These are phyloP conservation scores for Thomomys bottae DNA, from an alignment of 2,113 vertebrate genomes.

Conservation along the genomic window DNA sequence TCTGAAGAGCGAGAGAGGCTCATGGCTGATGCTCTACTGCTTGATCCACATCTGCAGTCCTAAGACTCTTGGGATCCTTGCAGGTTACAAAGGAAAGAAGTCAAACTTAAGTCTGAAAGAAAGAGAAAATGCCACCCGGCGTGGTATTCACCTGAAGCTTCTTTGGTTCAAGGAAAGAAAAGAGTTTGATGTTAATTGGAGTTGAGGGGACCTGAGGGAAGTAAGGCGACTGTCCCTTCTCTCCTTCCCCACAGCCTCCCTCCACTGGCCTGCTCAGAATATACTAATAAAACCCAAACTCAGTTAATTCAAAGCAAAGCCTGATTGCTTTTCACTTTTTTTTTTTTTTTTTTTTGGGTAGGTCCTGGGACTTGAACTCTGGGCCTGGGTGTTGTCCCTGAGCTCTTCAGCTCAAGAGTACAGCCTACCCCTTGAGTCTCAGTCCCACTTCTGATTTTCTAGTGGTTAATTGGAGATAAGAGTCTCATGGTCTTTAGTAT, in stretches of 20 bases:
- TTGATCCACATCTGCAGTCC: too few relatives aligned
- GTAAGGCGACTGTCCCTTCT: neutral
- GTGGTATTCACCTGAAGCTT: constrained; percentile 27
- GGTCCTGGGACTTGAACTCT: too few relatives aligned
- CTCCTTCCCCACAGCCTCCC: neutral
- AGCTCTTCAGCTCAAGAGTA: too few relatives aligned
- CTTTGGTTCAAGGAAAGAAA: constrained; percentile 48
- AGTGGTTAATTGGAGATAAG: too few relatives aligned
- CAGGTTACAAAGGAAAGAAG: constrained; percentile 30
- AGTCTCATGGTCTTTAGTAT: too few relatives aligned
- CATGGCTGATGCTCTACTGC: neutral
- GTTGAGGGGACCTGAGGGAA: neutral
- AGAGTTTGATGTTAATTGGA: constrained; percentile 2
- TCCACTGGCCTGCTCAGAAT: neutral
- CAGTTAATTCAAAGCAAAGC: constrained; percentile 47
- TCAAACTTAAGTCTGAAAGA: neutral
- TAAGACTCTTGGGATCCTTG: neutral
- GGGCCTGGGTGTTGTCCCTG: too few relatives aligned
- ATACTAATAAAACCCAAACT: neutral
- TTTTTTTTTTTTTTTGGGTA: too few relatives aligned
- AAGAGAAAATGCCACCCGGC: neutral
- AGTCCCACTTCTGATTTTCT: too few relatives aligned
- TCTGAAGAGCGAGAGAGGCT: neutral
- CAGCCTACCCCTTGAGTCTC: too few relatives aligned
- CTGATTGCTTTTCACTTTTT: constrained; percentile 24